phyloP scores from a whole-genome alignment of 2,113 vertebrate genomes.

The Melanerpes formicivorus region DNA sequence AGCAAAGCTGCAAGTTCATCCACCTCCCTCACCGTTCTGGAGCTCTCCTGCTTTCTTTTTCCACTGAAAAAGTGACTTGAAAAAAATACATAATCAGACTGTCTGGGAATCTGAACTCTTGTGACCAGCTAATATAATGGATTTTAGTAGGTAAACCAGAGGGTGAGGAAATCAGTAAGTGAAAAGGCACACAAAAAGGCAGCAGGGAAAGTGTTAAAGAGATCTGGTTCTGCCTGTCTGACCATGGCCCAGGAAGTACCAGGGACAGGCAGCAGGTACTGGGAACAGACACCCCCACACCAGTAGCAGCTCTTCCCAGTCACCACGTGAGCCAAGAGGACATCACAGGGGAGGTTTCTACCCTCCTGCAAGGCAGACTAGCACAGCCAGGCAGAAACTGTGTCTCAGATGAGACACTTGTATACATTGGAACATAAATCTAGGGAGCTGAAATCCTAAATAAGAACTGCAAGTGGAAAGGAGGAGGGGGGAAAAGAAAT shows the following conservation, averaged over 20 bases:
- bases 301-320: rapidly evolving
- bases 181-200: background rate
- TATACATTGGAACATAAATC: background rate
- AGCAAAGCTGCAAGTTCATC: background rate
- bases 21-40: background rate
- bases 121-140: background rate
- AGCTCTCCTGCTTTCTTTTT: background rate
- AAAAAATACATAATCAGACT: background rate
- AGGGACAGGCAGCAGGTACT: background rate
- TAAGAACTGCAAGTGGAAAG: background rate
- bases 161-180: background rate
- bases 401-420: background rate
- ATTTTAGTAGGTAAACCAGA: background rate
- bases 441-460: background rate
- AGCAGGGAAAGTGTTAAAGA: background rate
- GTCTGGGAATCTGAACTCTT: background rate
- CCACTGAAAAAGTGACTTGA: background rate
- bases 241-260: background rate
- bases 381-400: background rate
- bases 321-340: rapidly evolving
- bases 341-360: rapidly evolving
- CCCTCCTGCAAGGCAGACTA: background rate
- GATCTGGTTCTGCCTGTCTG: background rate
- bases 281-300: too few relatives aligned
- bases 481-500: background rate